Base-by-base conservation (phyloP, 1,140 invertebrate species). In the Semibalanus balanoides region DNA sequence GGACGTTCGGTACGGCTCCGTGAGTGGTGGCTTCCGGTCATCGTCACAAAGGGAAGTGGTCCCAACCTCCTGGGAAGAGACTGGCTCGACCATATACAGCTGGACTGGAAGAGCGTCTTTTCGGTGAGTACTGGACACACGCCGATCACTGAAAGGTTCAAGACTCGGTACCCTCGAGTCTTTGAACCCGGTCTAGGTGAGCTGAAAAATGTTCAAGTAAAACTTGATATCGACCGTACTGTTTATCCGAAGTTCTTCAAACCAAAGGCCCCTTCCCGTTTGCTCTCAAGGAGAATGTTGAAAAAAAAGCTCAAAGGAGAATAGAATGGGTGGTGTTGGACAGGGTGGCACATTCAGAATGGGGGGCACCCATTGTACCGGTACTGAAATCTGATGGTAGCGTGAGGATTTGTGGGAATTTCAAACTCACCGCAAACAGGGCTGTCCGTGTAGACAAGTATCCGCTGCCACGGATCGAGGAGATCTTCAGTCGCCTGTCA, bases 281-380 rank as follows among this genome's bases (percentile, higher is more conserved):
- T 40, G 35, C 35, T 7, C 5, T 40, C 35, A 5, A 17, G 17
- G 35, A 40, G 17, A 40, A 40, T 5, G 35, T 40, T 7, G 35
- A 40, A 7, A 40, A n/a, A 40, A 40, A 5, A 40, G 35, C 17
- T 40, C 5, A 40, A 40, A 40, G 35, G 35, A 40, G 35, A n/a
- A 40, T 40, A 40, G 35, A 7, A 40, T 40, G 35, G 35, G 35
- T 40, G 35, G n/a, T 40, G 35, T 17, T 40, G 35, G 35, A 40
- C 5, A 5, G 5, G 17, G 35, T 40, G 5, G 5, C 35, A 40
- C 5, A 69, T n/a, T 35, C 30, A 19, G 31, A 19, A 35, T 85
- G 83, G 83, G 83, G 81, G 19, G 80, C 83, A 43, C 84, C 83
- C 0, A 80, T 83, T 31, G 83, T 85, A 11, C 80, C 82, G 0